Percentiles rank a stretch among this genome's conserved stretches.
Conservation (phyloP, 2,797 vertebrate species). For the Emydoidea blandingii region DNA sequence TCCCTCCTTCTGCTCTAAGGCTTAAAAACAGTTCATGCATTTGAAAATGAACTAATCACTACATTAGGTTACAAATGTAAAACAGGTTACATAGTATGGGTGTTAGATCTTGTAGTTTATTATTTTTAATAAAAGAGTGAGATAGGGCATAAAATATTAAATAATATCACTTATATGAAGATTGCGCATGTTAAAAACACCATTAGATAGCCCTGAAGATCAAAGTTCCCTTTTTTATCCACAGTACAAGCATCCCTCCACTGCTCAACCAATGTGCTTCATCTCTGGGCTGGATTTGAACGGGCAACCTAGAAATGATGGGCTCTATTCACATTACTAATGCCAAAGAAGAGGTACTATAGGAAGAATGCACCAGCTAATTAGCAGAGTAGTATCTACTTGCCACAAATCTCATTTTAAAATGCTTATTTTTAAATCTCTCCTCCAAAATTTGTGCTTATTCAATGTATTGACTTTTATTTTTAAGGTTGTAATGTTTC, state of each 20-base stretch:
- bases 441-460: background rate
- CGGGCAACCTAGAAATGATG: background rate
- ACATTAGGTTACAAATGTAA: background rate
- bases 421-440: conserved; percentile 6
- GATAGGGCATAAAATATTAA: background rate
- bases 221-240: background rate
- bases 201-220: background rate
- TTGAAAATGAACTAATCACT: background rate
- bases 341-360: conserved; percentile 12
- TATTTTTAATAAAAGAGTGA: background rate
- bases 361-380: conserved; percentile 14
- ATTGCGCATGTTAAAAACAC: background rate
- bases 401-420: background rate
- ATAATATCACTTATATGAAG: background rate
- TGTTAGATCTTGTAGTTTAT: background rate
- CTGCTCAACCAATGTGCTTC: background rate
- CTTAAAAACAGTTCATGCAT: background rate
- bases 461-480: conserved; percentile 12
- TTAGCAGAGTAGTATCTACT: background rate
- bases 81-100: background rate
- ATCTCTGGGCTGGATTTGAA: background rate
- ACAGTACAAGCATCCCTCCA: rapidly evolving
- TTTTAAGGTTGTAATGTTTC: conserved; percentile 23
- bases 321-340: background rate
- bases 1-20: background rate